Percentiles rank a stretch among this genome's conserved stretches.
These are phyloP conservation scores for Petrophora chlorosata DNA, from an alignment of 2,888 invertebrate species.

Conservation along the genomic window DNA sequence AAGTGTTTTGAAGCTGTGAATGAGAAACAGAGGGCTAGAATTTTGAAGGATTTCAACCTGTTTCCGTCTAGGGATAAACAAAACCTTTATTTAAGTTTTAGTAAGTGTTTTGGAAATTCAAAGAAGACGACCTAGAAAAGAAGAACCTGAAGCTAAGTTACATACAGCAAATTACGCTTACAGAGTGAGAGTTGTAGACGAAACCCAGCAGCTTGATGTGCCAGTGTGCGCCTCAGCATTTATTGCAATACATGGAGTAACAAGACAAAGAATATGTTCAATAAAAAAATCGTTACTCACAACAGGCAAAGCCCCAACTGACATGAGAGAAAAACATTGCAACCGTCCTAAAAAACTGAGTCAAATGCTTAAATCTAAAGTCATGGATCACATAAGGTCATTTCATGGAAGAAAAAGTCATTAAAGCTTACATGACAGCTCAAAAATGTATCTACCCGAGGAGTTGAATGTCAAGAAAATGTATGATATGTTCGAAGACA, in stretches of 20 bases:
- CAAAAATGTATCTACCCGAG: slow-evolving; percentile 30
- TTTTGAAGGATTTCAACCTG: slow-evolving; percentile 21
- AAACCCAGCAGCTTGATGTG: slow-evolving; percentile 13
- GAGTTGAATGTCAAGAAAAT: slow-evolving; percentile 30
- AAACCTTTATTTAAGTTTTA: slow-evolving; percentile 11
- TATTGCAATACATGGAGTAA: slow-evolving; percentile 20
- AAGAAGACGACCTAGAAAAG: slow-evolving; percentile 23
- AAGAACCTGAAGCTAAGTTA: slow-evolving; percentile 23
- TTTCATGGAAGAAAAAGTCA: slow-evolving; percentile 38
- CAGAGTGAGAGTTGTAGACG: slow-evolving; percentile 19
- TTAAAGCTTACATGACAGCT: slow-evolving; percentile 29
- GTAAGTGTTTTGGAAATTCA: slow-evolving; percentile 27
- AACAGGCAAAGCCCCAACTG: slow-evolving; percentile 7
- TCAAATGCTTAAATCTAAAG: slow-evolving; percentile 5
- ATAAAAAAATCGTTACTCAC: slow-evolving; percentile 18
- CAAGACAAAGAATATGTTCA: slow-evolving; percentile 20
- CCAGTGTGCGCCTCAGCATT: slow-evolving; percentile 15
- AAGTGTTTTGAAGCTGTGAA: slow-evolving; percentile 25
- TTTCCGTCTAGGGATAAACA: slow-evolving; percentile 16
- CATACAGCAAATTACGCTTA: slow-evolving; percentile 20
- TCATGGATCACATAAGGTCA: slow-evolving; percentile 34
- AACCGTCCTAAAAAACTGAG: slow-evolving; percentile 9
- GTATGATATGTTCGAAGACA: slow-evolving; percentile 28
- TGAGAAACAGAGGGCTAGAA: slow-evolving; percentile 21
- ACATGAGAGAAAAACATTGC: slow-evolving; percentile 3